Conservation (phyloP, 2,797 vertebrate genomes). For the Onychomys arenicola region DNA sequence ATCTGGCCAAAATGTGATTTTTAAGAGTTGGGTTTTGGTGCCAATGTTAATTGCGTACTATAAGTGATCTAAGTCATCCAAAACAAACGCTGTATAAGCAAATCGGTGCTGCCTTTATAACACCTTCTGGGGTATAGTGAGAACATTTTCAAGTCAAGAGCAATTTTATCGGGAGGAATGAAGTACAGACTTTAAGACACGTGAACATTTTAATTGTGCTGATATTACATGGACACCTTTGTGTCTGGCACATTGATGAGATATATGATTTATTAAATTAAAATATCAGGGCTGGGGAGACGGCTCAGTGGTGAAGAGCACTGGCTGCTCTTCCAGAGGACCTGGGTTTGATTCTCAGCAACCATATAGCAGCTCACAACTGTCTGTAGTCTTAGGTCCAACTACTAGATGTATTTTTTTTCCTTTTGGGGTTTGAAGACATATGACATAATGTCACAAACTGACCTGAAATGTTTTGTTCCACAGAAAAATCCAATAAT, state of each 20-base stretch:
- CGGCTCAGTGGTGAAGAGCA: neutral
- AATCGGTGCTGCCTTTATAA: neutral
- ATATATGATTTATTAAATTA: neutral
- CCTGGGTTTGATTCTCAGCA: neutral
- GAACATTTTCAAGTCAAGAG: neutral
- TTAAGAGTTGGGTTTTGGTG: neutral
- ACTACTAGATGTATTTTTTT: neutral
- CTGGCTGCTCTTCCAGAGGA: neutral
- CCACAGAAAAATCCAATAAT: neutral
- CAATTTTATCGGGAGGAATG: neutral
- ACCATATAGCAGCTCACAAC: neutral
- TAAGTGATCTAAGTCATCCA: neutral
- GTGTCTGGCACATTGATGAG: neutral
- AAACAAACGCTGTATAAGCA: neutral
- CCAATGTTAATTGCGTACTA: neutral
- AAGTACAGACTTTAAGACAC: neutral
- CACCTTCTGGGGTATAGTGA: neutral
- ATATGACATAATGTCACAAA: neutral
- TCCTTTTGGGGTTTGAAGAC: neutral
- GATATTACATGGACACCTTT: neutral
- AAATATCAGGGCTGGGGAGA: neutral
- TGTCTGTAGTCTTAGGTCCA: neutral
- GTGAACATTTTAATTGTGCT: neutral
- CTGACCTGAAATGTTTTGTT: slow-evolving; percentile 32
- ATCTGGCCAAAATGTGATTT: neutral